Base-by-base conservation (phyloP, 1,140 invertebrate species). In the Arctopsyche grandis region DNA sequence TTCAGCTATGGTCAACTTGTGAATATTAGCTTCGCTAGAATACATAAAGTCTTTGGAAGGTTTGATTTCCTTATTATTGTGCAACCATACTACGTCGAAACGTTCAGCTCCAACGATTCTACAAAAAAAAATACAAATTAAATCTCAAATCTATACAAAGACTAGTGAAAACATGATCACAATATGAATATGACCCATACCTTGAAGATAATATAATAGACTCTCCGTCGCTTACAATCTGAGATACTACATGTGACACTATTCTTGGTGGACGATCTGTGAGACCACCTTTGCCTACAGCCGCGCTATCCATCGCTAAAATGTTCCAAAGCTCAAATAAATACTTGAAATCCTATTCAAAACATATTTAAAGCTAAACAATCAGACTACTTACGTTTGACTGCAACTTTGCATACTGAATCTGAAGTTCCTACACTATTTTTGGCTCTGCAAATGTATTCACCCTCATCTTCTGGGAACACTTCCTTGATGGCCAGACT, bases 31-130 rank as follows among this genome's bases (percentile, higher is more conserved):
- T 85, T 96, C 94, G 84, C 92, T 96, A 21, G 94, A 92, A 85
- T 98, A 98, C 85, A 96, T 93, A 91, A 99, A 99, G 88, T 99
- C 97, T 88, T 98, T 98, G 85, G 94, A 96, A 0, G 96, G 94
- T 87, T 97, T 98, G 83, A 99, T 98, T 86, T 98, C 96, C 86
- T 98, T 98, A 86, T 98, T 97, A 85, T 98, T 97, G 87, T 98
- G 96, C 58, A 98, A 90, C 98, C 97, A 99, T 63, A 96, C 91
- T 0, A 98, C 95, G 85, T 98, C 96, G 85, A 97, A 97, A 82
- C 96, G 94, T 81, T 94, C 91, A 5, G 95, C 93, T 9, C 95
- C 96, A 83, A 94, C 94, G 82, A 98, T 96, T 83, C 93, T 92
- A 81, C 3, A 81, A 79, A 16, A 52, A 48, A 75, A 5, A 80